Conservation (phyloP, 2,113 vertebrate genomes). For the Seriola rivoliana region DNA sequence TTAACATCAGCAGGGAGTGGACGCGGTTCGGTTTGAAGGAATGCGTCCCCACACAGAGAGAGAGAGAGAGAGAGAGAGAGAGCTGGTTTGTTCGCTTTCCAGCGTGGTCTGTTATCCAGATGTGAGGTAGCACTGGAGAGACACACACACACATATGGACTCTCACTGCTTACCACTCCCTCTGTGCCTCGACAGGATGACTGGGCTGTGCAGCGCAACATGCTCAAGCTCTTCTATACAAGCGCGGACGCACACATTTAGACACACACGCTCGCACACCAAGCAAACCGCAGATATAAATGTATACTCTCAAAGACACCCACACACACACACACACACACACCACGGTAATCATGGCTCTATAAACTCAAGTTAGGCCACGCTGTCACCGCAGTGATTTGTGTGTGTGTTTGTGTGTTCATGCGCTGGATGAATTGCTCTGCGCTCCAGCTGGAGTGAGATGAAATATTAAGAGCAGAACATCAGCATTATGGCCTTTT, state of each 20-base stretch:
- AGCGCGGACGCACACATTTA: neutral
- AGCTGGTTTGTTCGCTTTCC: slow-evolving; percentile 50
- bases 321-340: neutral
- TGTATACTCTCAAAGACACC: neutral
- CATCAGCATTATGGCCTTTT: slow-evolving; percentile 4
- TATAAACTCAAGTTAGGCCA: neutral
- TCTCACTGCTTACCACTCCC: slow-evolving; percentile 64
- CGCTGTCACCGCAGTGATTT: slow-evolving; percentile 27
- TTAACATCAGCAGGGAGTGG: slow-evolving; percentile 37
- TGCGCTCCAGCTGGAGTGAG: neutral
- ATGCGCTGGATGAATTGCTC: neutral
- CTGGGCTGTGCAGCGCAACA: slow-evolving; percentile 2
- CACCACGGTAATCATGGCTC: neutral
- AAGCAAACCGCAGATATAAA: slow-evolving; percentile 2
- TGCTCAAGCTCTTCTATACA: neutral
- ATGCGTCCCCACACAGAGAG: slow-evolving; percentile 59
- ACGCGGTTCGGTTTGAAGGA: slow-evolving; percentile 53
- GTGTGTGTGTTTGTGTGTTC: slow-evolving; percentile 13
- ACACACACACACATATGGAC: slow-evolving; percentile 48
- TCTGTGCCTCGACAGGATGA: slow-evolving; percentile 56
- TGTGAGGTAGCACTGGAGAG: slow-evolving; percentile 70
- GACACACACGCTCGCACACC: slow-evolving; percentile 12
- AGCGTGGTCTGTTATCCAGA: slow-evolving; percentile 89
- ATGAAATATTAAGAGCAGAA: slow-evolving; percentile 22
- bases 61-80: slow-evolving; percentile 1